Percentiles rank a stretch among this genome's conserved stretches.
These are phyloP conservation scores for Lathronympha strigana DNA, from an alignment of 2,888 invertebrate species.

Conservation along the genomic window DNA sequence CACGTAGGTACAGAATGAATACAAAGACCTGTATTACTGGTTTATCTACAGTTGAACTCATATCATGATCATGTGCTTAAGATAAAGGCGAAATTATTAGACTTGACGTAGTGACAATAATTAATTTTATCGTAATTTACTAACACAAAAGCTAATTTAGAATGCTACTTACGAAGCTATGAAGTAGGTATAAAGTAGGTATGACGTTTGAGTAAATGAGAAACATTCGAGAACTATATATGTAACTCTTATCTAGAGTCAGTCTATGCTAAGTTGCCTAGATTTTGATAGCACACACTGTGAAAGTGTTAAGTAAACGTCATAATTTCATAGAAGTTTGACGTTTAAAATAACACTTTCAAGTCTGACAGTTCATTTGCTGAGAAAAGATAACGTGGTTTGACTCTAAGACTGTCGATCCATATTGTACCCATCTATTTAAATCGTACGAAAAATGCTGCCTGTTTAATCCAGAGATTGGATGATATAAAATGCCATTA, in stretches of 20 bases:
- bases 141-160: conserved; percentile 20
- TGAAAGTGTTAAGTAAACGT: no score
- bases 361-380: no score
- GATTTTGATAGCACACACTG: no score
- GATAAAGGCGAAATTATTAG: conserved; percentile 49
- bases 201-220: conserved; percentile 4
- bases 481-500: no score
- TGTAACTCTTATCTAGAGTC: conserved; percentile 15
- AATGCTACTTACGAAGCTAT: not conserved
- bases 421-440: conserved; percentile 1
- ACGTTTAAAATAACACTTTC: no score
- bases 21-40: conserved; percentile 44
- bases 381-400: no score
- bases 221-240: no score
- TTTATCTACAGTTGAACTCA: conserved; percentile 51
- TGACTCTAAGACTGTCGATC: conserved; percentile 5
- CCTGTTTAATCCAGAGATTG: no score
- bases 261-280: no score
- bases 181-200: no score
- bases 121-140: conserved; percentile 22
- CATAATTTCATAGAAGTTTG: no score
- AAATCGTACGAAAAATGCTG: not conserved
- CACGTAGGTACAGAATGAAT: no score
- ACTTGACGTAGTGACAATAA: conserved; percentile 20
- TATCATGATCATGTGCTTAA: conserved; percentile 50